phyloP scores from a whole-genome alignment of 92 coral and sea anemone species.

The Palythoa heliodiscus region DNA sequence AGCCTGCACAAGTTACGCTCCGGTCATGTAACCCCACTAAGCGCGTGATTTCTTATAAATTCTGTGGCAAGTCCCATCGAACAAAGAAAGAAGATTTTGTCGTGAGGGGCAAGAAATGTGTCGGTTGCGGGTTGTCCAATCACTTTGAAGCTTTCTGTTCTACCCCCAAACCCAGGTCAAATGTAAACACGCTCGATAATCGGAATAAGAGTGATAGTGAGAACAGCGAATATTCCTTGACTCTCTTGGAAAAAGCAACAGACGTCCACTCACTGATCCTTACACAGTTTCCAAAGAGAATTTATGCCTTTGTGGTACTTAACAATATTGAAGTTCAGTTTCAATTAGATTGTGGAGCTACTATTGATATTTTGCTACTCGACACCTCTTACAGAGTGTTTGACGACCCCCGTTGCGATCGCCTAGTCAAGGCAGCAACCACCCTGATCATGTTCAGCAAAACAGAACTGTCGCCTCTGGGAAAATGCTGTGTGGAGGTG shows the following conservation, averaged over 20 bases:
- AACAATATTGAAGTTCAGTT: neutral
- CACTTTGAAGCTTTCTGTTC: conserved; percentile 55
- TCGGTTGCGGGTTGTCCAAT: conserved; percentile 16
- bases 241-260: conserved; percentile 9
- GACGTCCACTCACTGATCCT: neutral
- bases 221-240: conserved; percentile 43
- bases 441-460: neutral
- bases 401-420: neutral
- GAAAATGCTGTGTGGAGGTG: too few relatives aligned
- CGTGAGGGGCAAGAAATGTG: neutral
- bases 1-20: neutral
- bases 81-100: conserved; percentile 50
- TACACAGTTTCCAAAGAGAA: conserved; percentile 15
- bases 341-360: neutral
- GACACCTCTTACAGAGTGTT: neutral
- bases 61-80: neutral
- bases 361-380: neutral
- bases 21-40: neutral
- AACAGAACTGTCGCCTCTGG: neutral
- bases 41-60: neutral
- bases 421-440: neutral
- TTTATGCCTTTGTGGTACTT: neutral
- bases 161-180: neutral
- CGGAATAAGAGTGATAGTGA: neutral
- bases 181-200: neutral